phyloP scores from a whole-genome alignment of 2,113 vertebrate species.

The Ramphastos sulfuratus region DNA sequence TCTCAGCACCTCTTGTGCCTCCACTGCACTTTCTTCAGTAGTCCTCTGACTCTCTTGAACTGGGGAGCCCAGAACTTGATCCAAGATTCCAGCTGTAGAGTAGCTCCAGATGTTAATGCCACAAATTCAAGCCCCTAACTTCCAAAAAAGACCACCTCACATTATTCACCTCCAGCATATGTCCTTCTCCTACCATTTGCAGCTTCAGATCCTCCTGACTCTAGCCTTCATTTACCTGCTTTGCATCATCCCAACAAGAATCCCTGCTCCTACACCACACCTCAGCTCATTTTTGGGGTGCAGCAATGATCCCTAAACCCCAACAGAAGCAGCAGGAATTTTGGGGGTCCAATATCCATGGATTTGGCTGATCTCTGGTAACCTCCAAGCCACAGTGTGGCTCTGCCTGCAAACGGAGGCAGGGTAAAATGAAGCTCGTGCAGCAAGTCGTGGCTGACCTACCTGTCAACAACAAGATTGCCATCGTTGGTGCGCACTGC shows the following conservation, averaged over 20 bases:
- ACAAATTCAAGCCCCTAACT: not conserved
- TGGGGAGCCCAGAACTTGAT: no score
- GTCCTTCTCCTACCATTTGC: not conserved
- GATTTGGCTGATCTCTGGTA: not conserved
- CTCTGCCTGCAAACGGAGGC: not conserved
- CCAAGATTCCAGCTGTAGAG: no score
- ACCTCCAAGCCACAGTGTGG: fast-evolving
- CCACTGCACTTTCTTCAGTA: no score
- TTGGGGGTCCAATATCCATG: fast-evolving
- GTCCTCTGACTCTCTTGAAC: no score
- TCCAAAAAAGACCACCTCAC: not conserved
- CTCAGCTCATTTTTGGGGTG: not conserved
- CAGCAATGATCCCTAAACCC: fast-evolving
- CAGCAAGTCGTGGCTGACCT: fast-evolving
- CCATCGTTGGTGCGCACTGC: slow-evolving; percentile 88
- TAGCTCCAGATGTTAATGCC: no score
- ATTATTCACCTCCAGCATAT: not conserved
- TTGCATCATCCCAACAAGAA: no score
- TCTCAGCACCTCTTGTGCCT: no score
- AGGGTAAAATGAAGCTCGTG: fast-evolving
- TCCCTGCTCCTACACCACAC: not conserved
- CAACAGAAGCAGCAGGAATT: not conserved
- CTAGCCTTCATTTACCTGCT: not conserved
- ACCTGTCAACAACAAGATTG: slow-evolving; percentile 94
- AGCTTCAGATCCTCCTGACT: not conserved